A percentile compares a stretch with the other conserved stretches of the same genome.
Conservation (phyloP, 2,113 vertebrate genomes). For the Indri indri region DNA sequence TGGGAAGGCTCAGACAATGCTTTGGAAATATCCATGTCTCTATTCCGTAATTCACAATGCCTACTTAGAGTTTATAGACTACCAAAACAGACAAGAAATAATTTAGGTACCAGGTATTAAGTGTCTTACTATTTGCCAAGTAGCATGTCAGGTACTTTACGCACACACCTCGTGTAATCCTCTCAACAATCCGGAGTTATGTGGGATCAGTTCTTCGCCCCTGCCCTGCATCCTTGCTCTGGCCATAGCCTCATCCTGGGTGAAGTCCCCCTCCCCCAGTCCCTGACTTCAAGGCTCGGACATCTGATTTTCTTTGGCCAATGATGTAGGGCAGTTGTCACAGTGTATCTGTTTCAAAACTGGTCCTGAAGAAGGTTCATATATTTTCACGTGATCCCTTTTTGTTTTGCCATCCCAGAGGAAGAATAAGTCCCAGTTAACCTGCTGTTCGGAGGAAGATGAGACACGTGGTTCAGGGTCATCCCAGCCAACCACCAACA, state of each 20-base stretch:
- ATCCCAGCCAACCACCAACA: background rate
- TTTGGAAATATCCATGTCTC: background rate
- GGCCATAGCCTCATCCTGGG: background rate
- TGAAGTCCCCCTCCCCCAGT: accelerated
- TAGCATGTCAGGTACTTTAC: no score
- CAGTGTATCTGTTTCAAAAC: background rate
- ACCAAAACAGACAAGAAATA: background rate
- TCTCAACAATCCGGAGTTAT: background rate
- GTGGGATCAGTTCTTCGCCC: background rate
- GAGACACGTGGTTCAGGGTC: background rate
- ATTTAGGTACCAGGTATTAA: background rate
- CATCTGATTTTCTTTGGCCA: background rate
- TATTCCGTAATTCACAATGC: background rate
- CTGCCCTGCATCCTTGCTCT: background rate
- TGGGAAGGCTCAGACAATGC: background rate
- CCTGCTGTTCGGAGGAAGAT: background rate
- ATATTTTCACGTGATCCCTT: background rate
- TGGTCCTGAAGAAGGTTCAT: background rate
- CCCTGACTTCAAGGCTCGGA: background rate
- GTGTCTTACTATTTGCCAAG: background rate
- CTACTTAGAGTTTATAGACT: background rate
- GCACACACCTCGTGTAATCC: background rate
- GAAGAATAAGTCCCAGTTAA: background rate
- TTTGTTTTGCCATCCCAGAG: background rate
- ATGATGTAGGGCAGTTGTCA: background rate